Percentiles rank a stretch among this genome's conserved stretches.
phyloP scores from a whole-genome alignment of 2,797 vertebrate genomes.

The Channa striata region DNA sequence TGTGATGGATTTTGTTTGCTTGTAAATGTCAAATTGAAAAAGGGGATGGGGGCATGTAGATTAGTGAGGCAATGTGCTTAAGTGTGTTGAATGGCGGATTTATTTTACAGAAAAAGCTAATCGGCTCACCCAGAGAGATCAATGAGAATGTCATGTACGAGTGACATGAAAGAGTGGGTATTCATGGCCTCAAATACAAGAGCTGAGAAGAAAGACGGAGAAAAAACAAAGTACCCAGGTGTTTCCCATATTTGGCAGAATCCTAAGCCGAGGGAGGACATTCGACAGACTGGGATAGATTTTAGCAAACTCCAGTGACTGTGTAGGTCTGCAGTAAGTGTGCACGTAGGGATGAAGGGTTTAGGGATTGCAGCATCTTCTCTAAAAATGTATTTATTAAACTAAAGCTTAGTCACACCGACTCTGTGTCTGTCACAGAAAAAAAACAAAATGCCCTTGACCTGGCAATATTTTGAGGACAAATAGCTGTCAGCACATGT shows the following conservation, averaged over 20 bases:
- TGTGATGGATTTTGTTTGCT: constrained; percentile 29
- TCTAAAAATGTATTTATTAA: constrained; percentile 29
- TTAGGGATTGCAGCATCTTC: background rate
- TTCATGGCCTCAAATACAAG: constrained; percentile 1
- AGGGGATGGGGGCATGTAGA: constrained; percentile 12
- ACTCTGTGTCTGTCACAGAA: constrained; percentile 58
- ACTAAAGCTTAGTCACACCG: constrained; percentile 54
- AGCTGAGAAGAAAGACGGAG: background rate
- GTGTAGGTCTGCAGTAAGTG: background rate
- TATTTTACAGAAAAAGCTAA: constrained; percentile 16
- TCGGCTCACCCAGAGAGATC: constrained; percentile 4
- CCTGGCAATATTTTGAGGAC: constrained; percentile 28
- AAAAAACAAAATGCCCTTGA: constrained; percentile 29
- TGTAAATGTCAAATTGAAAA: constrained; percentile 41
- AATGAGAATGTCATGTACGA: constrained; percentile 14
- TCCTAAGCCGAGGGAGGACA: background rate
- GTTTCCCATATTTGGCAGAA: constrained; percentile 28
- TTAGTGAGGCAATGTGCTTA: constrained; percentile 35
- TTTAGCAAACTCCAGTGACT: background rate
- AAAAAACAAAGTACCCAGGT: constrained; percentile 22
- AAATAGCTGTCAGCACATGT: constrained; percentile 54
- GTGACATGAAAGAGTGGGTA: no score
- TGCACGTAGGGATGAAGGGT: background rate
- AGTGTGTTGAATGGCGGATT: constrained; percentile 21
- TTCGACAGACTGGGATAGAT: background rate